Base-by-base conservation (phyloP, 2,888 invertebrate species). In the Nineta flava region DNA sequence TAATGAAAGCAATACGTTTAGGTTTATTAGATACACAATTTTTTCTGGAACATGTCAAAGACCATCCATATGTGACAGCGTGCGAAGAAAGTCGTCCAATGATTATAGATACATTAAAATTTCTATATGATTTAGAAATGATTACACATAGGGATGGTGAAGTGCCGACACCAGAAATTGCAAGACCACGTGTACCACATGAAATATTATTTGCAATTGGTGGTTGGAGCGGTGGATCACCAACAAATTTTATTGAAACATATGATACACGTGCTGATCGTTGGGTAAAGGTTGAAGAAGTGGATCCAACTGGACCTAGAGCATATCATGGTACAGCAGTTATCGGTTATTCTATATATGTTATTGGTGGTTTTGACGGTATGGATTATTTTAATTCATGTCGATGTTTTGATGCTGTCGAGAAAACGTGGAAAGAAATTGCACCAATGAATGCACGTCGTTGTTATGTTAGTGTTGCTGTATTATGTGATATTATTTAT, bases 301-400 rank as follows among this genome's bases (percentile, higher is more conserved):
- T 84, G 43, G 90, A 90, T 65, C 81, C 85, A 2, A 76, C 77
- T 19, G 91, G 90, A 19, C 87, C 92, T 0, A 74, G 93, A 48
- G 93, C 92, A 1, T 94, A 94, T 64, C 94, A 94, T 61, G 93
- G 93, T n/a, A 87, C 90, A 0, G 90, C 87, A 0, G 87, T 92
- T 0, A 75, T 94, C 1, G 87, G 84, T 0, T 77, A 76, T 57
- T 80, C 83, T 59, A 87, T 95, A 55, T 93, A 85, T 66, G 82
- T 91, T 4, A 84, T 94, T 55, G 94, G 95, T 0, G 94, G 94
- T 4, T 94, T 92, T 61, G 88, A 94, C 60, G 93, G 92, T n/a
- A 76, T 79, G 68, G 83, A 84, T 58, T 78, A 77, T 59, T 80
- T 79, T 62, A 79, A 77, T 63, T 77, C 76, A 41, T 78, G 78